These are phyloP conservation scores for Caerostris extrusa DNA, from an alignment of 1,140 invertebrate genomes.

Conservation along the genomic window DNA sequence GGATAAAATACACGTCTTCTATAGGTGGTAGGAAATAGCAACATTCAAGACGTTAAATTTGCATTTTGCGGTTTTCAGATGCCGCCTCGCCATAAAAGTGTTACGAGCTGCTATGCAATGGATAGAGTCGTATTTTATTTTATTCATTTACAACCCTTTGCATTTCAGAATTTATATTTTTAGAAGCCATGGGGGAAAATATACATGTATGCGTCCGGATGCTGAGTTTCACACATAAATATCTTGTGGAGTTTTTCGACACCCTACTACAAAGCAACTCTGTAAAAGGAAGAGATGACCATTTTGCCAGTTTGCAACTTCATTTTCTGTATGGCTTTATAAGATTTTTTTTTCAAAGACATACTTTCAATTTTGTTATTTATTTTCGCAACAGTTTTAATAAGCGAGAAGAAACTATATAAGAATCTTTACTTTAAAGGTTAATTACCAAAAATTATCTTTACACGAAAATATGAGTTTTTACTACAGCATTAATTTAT, in stretches of 20 bases:
- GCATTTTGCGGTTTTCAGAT: constrained; percentile 26
- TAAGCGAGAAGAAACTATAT: no score
- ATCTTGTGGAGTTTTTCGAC: not conserved
- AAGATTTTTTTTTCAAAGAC: no score
- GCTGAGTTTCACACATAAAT: not conserved
- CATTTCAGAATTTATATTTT: constrained; percentile 30
- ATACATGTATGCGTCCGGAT: not conserved
- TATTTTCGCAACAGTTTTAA: no score
- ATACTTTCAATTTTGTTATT: no score
- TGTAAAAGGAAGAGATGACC: no score
- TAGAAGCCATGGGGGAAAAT: not conserved
- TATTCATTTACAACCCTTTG: constrained; percentile 22
- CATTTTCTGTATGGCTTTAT: no score
- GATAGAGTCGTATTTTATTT: constrained; percentile 12
- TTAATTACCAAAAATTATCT: no score
- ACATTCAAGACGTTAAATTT: constrained; percentile 54
- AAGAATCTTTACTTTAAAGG: no score
- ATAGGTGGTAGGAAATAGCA: not conserved
- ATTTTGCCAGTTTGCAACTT: no score
- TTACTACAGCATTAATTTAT: no score
- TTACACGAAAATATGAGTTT: no score
- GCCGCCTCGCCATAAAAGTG: constrained; percentile 30
- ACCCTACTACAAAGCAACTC: no score
- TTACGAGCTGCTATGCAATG: constrained; percentile 15
- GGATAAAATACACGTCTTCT: constrained; percentile 20